Evolutionary conservation across 2,888 invertebrate genomes (phyloP), one percentile per base, ranked within the genome.

Genomic region (Amblyjoppa fuscipennis): DNA sequence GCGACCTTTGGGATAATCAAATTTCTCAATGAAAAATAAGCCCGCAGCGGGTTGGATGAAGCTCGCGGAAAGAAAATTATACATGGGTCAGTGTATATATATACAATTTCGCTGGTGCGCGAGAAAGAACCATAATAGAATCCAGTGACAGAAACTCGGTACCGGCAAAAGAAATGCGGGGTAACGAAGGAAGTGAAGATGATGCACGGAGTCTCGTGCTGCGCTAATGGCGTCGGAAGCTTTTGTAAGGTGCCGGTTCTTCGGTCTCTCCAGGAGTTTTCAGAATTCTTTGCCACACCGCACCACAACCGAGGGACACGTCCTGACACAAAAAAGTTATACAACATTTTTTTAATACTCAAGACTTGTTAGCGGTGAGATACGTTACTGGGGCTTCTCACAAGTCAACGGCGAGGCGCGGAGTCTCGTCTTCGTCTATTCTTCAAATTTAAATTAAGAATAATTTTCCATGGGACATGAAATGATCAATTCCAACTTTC

Each of bases 201-300:
- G 53, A 73, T 73, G 80, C 61, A 64, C 41, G 66, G 41, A 53
- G 73, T 45, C 64, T 79, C 59, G 64, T 79, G 70, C 53, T 56
- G 31, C 53, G 38, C 66, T 80, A 80, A 80, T 80, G 80, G 80
- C 51, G 80, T 66, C 34, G 73, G 38, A 7, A 73, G 80, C 53
- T 66, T 73, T 80, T 73, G 73, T 80, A 28, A 79, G 79, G 16
- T 16, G 7, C 9, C 13, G 38, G 64, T 61, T 25, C 66, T 51
- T 76, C 51, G 38, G 53, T 25, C 16, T 69, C 61, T 9, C 38
- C 25, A 34, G 7, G 49, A n/a, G 41, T n/a, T 59, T 78, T 49
- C 78, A 69, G 16, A 16, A n/a, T 28, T 20, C 16, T 31, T 45
- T 61, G 70, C 61, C 34, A 61, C 13, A 45, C 20, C 9, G 34